These are phyloP conservation scores for Artemia franciscana DNA, from an alignment of 1,140 invertebrate species.

Conservation along the genomic window DNA sequence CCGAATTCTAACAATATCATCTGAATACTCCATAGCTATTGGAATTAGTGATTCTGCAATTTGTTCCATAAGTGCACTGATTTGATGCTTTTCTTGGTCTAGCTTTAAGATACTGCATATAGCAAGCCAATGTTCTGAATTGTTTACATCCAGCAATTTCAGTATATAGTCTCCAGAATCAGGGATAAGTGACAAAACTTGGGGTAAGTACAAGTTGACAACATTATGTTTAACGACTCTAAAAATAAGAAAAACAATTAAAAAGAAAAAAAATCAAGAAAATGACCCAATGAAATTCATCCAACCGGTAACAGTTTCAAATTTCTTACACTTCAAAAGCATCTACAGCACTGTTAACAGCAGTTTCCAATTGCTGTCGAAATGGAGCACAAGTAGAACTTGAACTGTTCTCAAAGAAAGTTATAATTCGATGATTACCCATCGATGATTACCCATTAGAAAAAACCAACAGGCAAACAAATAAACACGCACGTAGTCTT, in stretches of 20 bases:
- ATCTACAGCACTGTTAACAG: background rate
- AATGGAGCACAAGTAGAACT: conserved; percentile 4
- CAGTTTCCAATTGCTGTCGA: conserved; percentile 2
- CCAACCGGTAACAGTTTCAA: background rate
- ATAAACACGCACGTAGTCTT: no score
- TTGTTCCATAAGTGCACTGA: background rate
- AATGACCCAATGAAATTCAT: conserved; percentile 3
- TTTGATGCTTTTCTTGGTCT: background rate
- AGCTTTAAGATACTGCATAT: background rate
- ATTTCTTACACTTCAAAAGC: background rate
- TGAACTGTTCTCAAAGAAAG: conserved; percentile 4
- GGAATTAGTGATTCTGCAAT: background rate
- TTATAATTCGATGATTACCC: background rate
- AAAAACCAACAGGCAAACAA: no score
- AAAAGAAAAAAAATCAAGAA: no score
- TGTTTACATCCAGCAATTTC: background rate
- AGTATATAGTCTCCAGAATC: background rate
- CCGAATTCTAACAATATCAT: conserved; percentile 3
- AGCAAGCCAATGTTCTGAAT: background rate
- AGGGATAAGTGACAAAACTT: background rate
- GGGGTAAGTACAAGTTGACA: background rate
- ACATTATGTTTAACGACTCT: background rate
- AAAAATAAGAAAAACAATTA: no score
- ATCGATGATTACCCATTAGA: no score
- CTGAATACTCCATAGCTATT: conserved; percentile 2